phyloP scores from a whole-genome alignment of 2,113 vertebrate species.

The Symphodus melops region DNA sequence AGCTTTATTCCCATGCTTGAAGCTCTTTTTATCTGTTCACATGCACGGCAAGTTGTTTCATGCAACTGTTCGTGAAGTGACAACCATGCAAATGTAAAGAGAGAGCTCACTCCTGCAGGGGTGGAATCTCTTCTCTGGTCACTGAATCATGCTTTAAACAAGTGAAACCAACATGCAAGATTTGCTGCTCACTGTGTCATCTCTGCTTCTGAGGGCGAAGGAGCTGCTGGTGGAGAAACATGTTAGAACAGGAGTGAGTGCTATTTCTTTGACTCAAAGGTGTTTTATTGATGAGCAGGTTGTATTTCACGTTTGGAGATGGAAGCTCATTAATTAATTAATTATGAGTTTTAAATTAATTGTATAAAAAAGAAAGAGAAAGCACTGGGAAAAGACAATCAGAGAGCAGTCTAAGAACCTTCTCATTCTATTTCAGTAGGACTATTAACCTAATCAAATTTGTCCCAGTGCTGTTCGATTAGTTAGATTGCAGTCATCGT shows the following conservation, averaged over 20 bases:
- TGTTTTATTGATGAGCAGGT: background rate
- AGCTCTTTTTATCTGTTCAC: background rate
- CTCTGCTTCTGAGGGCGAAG: background rate
- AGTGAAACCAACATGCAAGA: background rate
- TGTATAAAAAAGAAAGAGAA: too few relatives aligned
- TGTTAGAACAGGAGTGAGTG: background rate
- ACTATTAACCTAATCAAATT: too few relatives aligned
- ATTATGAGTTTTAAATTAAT: too few relatives aligned
- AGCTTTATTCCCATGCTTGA: background rate
- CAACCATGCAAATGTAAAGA: background rate
- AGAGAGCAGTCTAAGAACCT: too few relatives aligned
- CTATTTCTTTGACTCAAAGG: background rate
- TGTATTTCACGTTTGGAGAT: too few relatives aligned
- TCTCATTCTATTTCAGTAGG: too few relatives aligned
- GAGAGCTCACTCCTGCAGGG: background rate
- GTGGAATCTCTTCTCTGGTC: background rate
- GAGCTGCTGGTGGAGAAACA: background rate
- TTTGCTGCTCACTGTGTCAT: background rate
- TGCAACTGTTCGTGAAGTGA: background rate
- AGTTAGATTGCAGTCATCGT: too few relatives aligned
- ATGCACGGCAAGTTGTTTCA: background rate
- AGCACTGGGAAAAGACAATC: too few relatives aligned
- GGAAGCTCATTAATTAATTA: too few relatives aligned
- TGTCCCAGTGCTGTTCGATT: too few relatives aligned
- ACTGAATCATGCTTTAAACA: background rate